Base-by-base conservation (phyloP, 2,113 vertebrate genomes). In the Bombycilla garrulus region DNA sequence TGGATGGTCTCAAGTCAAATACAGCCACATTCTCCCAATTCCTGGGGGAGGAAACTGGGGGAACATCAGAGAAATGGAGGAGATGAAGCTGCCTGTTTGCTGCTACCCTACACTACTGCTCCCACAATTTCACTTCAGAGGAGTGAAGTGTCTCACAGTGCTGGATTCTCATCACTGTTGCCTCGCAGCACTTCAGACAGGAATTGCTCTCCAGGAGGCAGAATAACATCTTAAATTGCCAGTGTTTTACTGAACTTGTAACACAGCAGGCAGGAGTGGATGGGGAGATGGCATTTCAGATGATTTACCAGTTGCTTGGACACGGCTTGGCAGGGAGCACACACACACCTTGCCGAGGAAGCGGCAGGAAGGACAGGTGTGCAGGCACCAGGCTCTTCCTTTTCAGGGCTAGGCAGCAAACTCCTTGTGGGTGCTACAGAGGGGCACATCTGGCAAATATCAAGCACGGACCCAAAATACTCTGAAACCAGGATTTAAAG, bases 61-160 rank as follows among this genome's bases (percentile, higher is more conserved):
- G 6, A 38, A 57, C 0, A 1, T 26, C 1, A 2, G 33, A 58
- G 6, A 0, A 6, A 16, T 9, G 44, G 33, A 76, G 58, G 5
- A 64, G n/a, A 44, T 60, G 38, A 86, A 76, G 21, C 9, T 4
- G 4, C 26, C 57, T 31, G 10, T 61, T 60, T 31, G 10, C 56
- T 60, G 26, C 0, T 0, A 36, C 26, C 61, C 48, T 44, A 18
- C 2, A 2, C 21, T 14, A 42, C 10, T 0, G 1, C n/a, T 81
- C 2, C 2, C 20, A 23, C 16, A 24, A 19, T 60, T 67, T 88
- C 80, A 44, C 42, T 29, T 29, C 5, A 1, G n/a, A 73, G 38
- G 12, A 23, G 44, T 3, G n/a, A n/a, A n/a, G n/a, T n/a, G n/a
- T 2, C 35, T 31, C 2, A 4, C 1, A 0, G 12, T 18, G 47